phyloP scores from a whole-genome alignment of 1,140 invertebrate genomes.

The Ganaspis sp. region DNA sequence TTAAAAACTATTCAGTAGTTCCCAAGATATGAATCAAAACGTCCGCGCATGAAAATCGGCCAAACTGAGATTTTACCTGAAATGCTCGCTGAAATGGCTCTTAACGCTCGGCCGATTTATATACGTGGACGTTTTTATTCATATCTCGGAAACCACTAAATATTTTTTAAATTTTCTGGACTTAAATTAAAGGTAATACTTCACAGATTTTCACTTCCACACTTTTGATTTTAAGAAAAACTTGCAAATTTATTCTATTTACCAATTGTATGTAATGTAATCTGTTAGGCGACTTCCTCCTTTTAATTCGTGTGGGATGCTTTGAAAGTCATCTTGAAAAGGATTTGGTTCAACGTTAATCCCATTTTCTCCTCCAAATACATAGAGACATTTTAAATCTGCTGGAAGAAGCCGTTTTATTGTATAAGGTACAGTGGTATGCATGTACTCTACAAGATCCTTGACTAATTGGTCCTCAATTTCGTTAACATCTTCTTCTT shows the following conservation, averaged over 20 bases:
- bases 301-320: conserved; percentile 82
- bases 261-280: conserved; percentile 92
- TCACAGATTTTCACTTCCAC: too few relatives aligned
- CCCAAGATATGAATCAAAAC: too few relatives aligned
- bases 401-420: conserved; percentile 90
- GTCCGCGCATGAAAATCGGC: too few relatives aligned
- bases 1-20: too few relatives aligned
- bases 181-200: too few relatives aligned
- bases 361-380: conserved; percentile 69
- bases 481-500: conserved; percentile 58
- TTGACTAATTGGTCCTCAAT: conserved; percentile 79
- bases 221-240: background rate
- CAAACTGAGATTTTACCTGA: too few relatives aligned
- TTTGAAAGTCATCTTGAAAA: conserved; percentile 80
- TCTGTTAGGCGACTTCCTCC: conserved; percentile 90
- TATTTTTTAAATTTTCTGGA: too few relatives aligned
- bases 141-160: too few relatives aligned
- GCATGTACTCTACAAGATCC: conserved; percentile 87
- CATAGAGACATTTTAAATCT: conserved; percentile 88
- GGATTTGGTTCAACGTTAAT: conserved; percentile 80
- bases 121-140: too few relatives aligned
- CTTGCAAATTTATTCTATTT: conserved; percentile 60
- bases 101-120: too few relatives aligned
- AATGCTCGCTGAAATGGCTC: too few relatives aligned
- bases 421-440: conserved; percentile 87